Evolutionary conservation across 1,140 invertebrate genomes (phyloP).

Genomic region (Neodiprion lecontei): DNA sequence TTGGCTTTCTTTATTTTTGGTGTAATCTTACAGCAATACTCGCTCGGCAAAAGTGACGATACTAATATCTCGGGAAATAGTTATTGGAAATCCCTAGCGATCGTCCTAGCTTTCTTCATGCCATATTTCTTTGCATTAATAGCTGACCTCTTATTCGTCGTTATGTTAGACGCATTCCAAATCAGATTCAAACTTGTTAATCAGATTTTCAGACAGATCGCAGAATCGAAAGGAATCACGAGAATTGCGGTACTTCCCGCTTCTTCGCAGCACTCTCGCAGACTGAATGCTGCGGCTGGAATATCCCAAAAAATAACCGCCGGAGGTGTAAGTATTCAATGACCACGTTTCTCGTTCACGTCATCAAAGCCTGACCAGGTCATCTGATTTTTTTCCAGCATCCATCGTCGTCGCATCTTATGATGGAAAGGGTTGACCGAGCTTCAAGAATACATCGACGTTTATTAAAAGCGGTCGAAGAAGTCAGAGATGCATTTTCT

Average conservation of each 20-base stretch:
- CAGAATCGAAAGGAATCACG: background rate
- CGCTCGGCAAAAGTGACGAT: too few relatives aligned
- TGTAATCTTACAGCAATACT: too few relatives aligned
- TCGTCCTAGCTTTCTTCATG: background rate
- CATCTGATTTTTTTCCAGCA: background rate
- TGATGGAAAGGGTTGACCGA: conserved; percentile 2
- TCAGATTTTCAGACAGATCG: background rate
- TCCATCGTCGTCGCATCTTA: background rate
- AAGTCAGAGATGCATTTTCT: background rate
- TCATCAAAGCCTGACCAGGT: too few relatives aligned
- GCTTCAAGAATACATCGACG: background rate
- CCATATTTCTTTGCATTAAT: background rate
- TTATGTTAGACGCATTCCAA: background rate
- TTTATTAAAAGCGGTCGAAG: background rate
- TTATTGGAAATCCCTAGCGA: background rate
- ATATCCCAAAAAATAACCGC: background rate
- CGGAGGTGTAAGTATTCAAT: background rate
- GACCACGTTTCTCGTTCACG: too few relatives aligned
- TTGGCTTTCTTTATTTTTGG: background rate
- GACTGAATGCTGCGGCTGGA: background rate
- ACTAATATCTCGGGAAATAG: too few relatives aligned
- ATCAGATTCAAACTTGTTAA: background rate
- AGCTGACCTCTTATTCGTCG: background rate
- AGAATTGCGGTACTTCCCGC: background rate
- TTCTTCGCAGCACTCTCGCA: background rate